A percentile compares a stretch with the other conserved stretches of the same genome.
Evolutionary conservation across 1,140 invertebrate species (phyloP).

Genomic region (Lepeophtheirus salmonis): DNA sequence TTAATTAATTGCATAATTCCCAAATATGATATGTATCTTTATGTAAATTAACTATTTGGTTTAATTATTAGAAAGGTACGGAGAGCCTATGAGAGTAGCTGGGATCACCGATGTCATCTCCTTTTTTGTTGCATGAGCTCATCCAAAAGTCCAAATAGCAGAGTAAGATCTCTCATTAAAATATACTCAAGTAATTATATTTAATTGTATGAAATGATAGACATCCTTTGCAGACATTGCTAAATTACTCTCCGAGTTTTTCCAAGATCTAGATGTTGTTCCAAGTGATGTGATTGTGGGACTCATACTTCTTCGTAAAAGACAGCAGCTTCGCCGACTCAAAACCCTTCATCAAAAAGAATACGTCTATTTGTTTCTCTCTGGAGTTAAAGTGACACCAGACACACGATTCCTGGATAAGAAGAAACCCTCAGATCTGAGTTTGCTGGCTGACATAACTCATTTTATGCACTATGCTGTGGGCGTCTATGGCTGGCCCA

Average conservation of each 20-base stretch:
- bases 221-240: constrained; percentile 73
- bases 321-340: constrained; percentile 42
- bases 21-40: too few relatives aligned
- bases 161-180: not conserved
- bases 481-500: constrained; percentile 75
- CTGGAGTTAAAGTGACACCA: constrained; percentile 63
- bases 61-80: constrained; percentile 81
- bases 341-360: constrained; percentile 26
- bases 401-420: constrained; percentile 62
- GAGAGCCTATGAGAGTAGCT: constrained; percentile 69
- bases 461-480: constrained; percentile 74
- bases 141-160: not conserved
- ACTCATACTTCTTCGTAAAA: constrained; percentile 54
- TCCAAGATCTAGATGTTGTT: constrained; percentile 73
- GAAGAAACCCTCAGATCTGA: constrained; percentile 49
- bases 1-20: too few relatives aligned
- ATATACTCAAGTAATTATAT: not conserved
- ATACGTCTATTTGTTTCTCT: constrained; percentile 73
- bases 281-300: constrained; percentile 75
- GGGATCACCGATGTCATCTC: constrained; percentile 63
- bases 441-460: constrained; percentile 54
- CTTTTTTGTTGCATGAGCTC: constrained; percentile 68
- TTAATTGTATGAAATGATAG: constrained; percentile 26
- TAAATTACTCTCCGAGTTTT: constrained; percentile 64
- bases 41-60: too few relatives aligned